Evolutionary conservation across 2,888 invertebrate genomes (phyloP).

Genomic region (Rotaria magnacalcarata): DNA sequence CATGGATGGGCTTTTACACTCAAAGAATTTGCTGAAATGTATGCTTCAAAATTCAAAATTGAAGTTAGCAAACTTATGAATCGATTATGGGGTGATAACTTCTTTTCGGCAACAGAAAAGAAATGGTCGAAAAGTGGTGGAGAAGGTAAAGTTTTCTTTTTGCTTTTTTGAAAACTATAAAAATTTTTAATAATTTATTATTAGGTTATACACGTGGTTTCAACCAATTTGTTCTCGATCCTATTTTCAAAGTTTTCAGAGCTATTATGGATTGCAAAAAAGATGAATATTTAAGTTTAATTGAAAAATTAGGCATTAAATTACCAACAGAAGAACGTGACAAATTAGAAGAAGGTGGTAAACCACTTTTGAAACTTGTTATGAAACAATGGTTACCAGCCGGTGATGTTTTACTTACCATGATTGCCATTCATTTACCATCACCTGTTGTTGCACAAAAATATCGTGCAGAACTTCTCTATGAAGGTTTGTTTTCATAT

Average conservation of each 20-base stretch:
- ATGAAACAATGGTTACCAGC: slow-evolving; percentile 99
- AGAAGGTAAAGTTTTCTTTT: background rate
- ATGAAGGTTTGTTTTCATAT: slow-evolving; percentile 31
- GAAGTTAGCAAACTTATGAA: slow-evolving; percentile 92
- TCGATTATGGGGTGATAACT: slow-evolving; percentile 90
- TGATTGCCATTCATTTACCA: slow-evolving; percentile 99
- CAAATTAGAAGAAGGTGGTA: slow-evolving; percentile 72
- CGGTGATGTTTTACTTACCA: slow-evolving; percentile 97
- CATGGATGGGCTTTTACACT: slow-evolving; percentile 99
- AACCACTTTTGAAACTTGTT: slow-evolving; percentile 87
- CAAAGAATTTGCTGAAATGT: slow-evolving; percentile 98
- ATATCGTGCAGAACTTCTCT: slow-evolving; percentile 69
- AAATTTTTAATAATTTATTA: too few species aligned
- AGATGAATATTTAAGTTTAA: slow-evolving; percentile 73
- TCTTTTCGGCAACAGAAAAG: slow-evolving; percentile 92
- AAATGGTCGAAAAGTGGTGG: slow-evolving; percentile 79
- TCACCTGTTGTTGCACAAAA: slow-evolving; percentile 97
- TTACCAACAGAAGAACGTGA: slow-evolving; percentile 90
- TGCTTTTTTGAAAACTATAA: too few species aligned
- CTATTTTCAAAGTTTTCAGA: slow-evolving; percentile 91
- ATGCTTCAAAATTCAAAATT: slow-evolving; percentile 91
- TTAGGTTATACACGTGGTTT: slow-evolving; percentile 71
- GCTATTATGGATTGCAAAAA: slow-evolving; percentile 89
- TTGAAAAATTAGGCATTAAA: slow-evolving; percentile 83
- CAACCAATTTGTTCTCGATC: slow-evolving; percentile 96